These are phyloP conservation scores for Odontophorus gujanensis DNA, from an alignment of 2,113 vertebrate species.

Conservation along the genomic window DNA sequence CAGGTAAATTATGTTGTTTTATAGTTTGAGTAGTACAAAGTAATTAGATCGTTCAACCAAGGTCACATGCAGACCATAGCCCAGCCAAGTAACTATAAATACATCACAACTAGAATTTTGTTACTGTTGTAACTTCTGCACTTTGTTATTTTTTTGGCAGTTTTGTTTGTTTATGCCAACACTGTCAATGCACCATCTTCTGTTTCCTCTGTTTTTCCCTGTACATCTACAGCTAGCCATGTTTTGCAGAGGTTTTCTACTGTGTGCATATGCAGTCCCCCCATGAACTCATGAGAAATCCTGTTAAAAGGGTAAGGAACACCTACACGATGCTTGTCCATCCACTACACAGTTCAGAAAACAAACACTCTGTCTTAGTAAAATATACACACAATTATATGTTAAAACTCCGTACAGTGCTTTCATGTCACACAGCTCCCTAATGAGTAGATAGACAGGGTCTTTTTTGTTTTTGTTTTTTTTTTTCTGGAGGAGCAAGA, in stretches of 20 bases:
- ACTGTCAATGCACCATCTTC: neutral
- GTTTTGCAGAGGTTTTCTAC: neutral
- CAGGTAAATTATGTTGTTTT: neutral
- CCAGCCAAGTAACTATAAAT: neutral
- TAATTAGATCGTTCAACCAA: neutral
- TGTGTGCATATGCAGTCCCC: rapidly evolving
- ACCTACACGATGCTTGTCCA: neutral
- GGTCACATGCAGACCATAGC: neutral
- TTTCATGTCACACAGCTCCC: neutral
- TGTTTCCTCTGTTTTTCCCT: neutral
- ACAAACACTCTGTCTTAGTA: neutral
- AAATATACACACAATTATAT: neutral
- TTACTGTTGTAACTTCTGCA: neutral
- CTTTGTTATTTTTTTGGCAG: neutral
- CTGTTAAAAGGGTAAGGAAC: neutral
- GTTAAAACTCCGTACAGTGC: neutral
- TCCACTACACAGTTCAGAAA: neutral
- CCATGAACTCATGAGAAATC: neutral
- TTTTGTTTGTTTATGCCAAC: neutral
- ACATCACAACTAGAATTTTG: neutral
- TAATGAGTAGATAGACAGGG: neutral
- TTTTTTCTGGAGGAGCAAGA: neutral
- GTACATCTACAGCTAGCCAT: neutral
- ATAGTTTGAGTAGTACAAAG: neutral
- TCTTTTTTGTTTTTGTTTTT: neutral